Evolutionary conservation across 2,113 vertebrate genomes (phyloP).

Genomic region (Oreochromis niloticus): DNA sequence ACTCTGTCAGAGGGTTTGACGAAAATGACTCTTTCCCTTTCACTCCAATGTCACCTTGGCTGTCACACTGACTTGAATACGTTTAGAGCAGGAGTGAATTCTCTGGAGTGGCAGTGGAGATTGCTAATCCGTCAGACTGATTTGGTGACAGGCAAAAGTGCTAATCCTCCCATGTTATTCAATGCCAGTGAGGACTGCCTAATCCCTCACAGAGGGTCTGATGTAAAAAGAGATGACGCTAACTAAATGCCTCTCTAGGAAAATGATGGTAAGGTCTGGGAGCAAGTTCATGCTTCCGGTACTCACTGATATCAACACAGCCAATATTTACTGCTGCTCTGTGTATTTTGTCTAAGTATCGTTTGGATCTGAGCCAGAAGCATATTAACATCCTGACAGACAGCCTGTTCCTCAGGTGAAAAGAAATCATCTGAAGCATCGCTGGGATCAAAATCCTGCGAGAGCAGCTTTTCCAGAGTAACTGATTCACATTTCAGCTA

Average conservation of each 20-base stretch:
- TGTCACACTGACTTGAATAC: background rate
- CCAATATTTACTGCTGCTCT: slow-evolving; percentile 25
- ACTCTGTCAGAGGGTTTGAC: background rate
- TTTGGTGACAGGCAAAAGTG: slow-evolving; percentile 57
- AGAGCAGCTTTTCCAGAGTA: background rate
- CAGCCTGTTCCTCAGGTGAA: background rate
- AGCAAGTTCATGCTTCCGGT: background rate
- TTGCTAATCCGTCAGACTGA: slow-evolving; percentile 59
- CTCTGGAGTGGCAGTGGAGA: slow-evolving; percentile 24
- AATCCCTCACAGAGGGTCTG: slow-evolving; percentile 40
- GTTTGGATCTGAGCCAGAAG: background rate
- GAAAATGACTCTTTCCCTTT: background rate
- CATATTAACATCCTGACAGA: background rate
- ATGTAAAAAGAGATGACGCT: slow-evolving; percentile 17
- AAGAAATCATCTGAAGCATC: background rate
- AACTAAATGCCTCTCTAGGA: slow-evolving; percentile 36
- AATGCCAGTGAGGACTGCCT: slow-evolving; percentile 24
- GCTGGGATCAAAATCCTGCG: background rate
- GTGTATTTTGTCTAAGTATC: background rate
- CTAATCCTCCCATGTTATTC: slow-evolving; percentile 61
- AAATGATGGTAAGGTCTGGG: background rate
- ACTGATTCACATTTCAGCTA: background rate
- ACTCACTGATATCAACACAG: background rate
- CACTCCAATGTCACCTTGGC: slow-evolving; percentile 52
- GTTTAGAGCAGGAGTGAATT: slow-evolving; percentile 16